Evolutionary conservation across 2,797 vertebrate species (phyloP).

Genomic region (Oreonectes daqikongensis): DNA sequence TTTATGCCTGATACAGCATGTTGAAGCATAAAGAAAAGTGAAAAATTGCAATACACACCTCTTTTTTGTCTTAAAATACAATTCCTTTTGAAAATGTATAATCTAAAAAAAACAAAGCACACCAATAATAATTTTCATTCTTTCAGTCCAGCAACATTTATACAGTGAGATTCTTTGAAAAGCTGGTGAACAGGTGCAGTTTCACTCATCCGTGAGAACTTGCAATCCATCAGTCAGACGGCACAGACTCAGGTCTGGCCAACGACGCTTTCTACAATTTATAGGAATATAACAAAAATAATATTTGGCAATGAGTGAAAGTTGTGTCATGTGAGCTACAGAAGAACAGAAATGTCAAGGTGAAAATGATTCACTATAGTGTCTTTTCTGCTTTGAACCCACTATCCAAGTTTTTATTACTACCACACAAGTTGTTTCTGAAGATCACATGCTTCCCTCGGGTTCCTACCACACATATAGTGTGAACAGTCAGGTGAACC

Average conservation of each 20-base stretch:
- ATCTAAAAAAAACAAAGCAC: slow-evolving; percentile 29
- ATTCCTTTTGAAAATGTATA: slow-evolving; percentile 24
- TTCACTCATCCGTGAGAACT: slow-evolving; percentile 11
- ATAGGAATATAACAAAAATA: slow-evolving; percentile 4
- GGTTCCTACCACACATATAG: slow-evolving; percentile 15
- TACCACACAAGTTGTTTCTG: slow-evolving; percentile 11
- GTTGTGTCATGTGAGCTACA: slow-evolving; percentile 35
- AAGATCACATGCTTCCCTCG: slow-evolving; percentile 24
- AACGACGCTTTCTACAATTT: background rate
- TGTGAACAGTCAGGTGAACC: slow-evolving; percentile 29
- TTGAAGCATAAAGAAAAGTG: background rate
- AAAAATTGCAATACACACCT: background rate
- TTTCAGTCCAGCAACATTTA: slow-evolving; percentile 35
- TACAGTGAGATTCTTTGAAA: slow-evolving; percentile 32
- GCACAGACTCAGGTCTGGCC: slow-evolving; percentile 1
- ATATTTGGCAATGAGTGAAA: slow-evolving; percentile 18
- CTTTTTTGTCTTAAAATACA: slow-evolving; percentile 28
- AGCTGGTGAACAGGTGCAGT: slow-evolving; percentile 50
- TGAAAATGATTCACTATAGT: slow-evolving; percentile 19
- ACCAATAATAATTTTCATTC: slow-evolving; percentile 13
- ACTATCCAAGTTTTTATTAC: background rate
- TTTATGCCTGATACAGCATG: background rate
- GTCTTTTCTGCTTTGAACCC: slow-evolving; percentile 14
- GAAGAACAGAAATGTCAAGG: slow-evolving; percentile 30
- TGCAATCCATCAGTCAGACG: background rate